Percentiles rank a stretch among this genome's conserved stretches.
Conservation (phyloP, 2,888 invertebrate species). For the Lamproptera curius region DNA sequence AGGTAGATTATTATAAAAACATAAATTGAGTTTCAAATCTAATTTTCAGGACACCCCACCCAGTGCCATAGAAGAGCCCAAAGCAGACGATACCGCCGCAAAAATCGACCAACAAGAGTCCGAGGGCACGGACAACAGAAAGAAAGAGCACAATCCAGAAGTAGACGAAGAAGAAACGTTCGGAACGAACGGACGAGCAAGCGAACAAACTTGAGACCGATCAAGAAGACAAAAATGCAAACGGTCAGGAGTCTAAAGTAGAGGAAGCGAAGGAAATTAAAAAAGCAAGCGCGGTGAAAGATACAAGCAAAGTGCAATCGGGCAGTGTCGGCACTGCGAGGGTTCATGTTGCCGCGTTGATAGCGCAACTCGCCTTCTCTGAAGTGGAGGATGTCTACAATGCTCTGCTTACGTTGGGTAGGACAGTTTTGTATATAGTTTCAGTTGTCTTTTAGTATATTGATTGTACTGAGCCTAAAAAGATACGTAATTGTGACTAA, state of each 20-base stretch:
- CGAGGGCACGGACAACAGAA: neutral
- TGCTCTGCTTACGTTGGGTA: constrained; percentile 80
- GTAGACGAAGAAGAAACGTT: too few relatives aligned
- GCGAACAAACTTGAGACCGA: neutral
- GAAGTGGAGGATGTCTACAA: constrained; percentile 85
- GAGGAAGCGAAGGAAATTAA: too few relatives aligned
- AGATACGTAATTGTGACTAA: too few relatives aligned
- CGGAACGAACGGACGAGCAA: neutral
- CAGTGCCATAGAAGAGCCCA: too few relatives aligned
- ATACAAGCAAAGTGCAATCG: neutral
- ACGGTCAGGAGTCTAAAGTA: neutral
- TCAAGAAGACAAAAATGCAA: neutral
- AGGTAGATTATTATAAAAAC: too few relatives aligned
- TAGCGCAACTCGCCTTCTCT: constrained; percentile 84
- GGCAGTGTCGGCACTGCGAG: constrained; percentile 82
- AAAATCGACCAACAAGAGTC: neutral
- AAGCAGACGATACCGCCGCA: too few relatives aligned
- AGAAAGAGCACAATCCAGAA: neutral
- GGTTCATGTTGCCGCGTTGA: constrained; percentile 84
- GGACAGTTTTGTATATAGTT: too few relatives aligned
- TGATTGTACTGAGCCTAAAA: too few relatives aligned
- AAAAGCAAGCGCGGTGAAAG: too few relatives aligned
- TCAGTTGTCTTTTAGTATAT: too few relatives aligned
- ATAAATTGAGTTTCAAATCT: too few relatives aligned
- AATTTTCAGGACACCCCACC: too few relatives aligned